These are phyloP conservation scores for Tryphoninae sp. DNA, from an alignment of 2,888 invertebrate genomes.

Conservation along the genomic window DNA sequence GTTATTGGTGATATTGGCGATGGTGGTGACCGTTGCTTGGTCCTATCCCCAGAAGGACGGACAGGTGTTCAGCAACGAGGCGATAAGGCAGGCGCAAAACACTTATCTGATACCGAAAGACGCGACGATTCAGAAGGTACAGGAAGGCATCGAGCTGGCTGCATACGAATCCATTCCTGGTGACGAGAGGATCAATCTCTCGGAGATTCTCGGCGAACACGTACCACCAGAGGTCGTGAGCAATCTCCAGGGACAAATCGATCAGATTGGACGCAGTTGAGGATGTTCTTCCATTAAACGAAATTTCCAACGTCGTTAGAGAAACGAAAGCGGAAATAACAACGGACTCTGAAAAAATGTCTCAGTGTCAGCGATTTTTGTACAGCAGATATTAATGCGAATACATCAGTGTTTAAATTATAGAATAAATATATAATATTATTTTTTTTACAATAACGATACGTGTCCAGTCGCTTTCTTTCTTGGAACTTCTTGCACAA, in stretches of 20 bases:
- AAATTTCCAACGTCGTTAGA: slow-evolving; percentile 20
- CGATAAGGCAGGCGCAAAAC: slow-evolving; percentile 93
- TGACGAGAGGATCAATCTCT: slow-evolving; percentile 92
- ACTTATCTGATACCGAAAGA: slow-evolving; percentile 93
- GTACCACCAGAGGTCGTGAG: slow-evolving; percentile 94
- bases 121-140: slow-evolving; percentile 93
- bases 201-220: slow-evolving; percentile 92
- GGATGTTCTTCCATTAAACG: neutral
- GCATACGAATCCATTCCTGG: slow-evolving; percentile 94
- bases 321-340: neutral
- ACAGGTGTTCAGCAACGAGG: slow-evolving; percentile 91
- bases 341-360: neutral
- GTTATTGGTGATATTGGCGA: slow-evolving; percentile 78
- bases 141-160: slow-evolving; percentile 93
- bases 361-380: slow-evolving; percentile 6
- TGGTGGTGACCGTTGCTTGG: slow-evolving; percentile 82
- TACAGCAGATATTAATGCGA: slow-evolving; percentile 20
- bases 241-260: slow-evolving; percentile 92
- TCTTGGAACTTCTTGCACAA: slow-evolving; percentile 1
- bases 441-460: slow-evolving; percentile 37
- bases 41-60: slow-evolving; percentile 90
- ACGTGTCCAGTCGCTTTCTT: neutral
- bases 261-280: slow-evolving; percentile 89
- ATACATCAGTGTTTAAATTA: slow-evolving; percentile 25
- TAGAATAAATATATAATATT: slow-evolving; percentile 47